These are phyloP conservation scores for Conistra vaccinii DNA, from an alignment of 2,888 invertebrate species.

Conservation along the genomic window DNA sequence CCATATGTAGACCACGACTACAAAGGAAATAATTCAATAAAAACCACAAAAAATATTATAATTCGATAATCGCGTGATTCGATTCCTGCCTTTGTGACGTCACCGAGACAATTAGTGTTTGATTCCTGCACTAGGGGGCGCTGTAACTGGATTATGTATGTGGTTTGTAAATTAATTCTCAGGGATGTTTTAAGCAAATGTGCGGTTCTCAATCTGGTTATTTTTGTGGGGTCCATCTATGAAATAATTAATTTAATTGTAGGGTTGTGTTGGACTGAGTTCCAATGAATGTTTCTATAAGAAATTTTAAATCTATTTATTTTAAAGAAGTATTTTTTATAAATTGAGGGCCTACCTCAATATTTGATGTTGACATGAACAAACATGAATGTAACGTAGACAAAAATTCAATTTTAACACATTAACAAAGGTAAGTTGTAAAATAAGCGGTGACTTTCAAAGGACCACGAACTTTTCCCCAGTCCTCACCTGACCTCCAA, in stretches of 20 bases:
- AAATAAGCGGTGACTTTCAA: not conserved
- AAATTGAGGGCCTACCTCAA: not conserved
- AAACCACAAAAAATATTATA: constrained; percentile 74
- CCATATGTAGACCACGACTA: constrained; percentile 64
- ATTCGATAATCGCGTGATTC: constrained; percentile 84
- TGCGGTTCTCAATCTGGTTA: constrained; percentile 39
- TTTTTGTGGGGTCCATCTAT: constrained; percentile 11
- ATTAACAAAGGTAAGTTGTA: not conserved
- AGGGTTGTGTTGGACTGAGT: not conserved
- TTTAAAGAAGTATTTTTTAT: not conserved
- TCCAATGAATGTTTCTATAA: not conserved
- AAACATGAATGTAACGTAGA: not conserved
- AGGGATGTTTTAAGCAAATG: constrained; percentile 54
- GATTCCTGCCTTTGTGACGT: constrained; percentile 83
- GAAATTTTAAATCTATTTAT: not conserved
- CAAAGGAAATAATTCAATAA: constrained; percentile 74
- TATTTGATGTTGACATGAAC: not conserved
- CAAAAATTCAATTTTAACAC: not conserved
- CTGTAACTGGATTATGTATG: constrained; percentile 70
- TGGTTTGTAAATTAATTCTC: constrained; percentile 62
- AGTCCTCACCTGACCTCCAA: not conserved
- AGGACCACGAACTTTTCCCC: not conserved
- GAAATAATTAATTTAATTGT: constrained; percentile 11
- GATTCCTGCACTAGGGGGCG: constrained; percentile 72
- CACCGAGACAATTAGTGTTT: constrained; percentile 76